These are phyloP conservation scores for Acropternis orthonyx DNA, from an alignment of 2,797 vertebrate species.

Conservation along the genomic window DNA sequence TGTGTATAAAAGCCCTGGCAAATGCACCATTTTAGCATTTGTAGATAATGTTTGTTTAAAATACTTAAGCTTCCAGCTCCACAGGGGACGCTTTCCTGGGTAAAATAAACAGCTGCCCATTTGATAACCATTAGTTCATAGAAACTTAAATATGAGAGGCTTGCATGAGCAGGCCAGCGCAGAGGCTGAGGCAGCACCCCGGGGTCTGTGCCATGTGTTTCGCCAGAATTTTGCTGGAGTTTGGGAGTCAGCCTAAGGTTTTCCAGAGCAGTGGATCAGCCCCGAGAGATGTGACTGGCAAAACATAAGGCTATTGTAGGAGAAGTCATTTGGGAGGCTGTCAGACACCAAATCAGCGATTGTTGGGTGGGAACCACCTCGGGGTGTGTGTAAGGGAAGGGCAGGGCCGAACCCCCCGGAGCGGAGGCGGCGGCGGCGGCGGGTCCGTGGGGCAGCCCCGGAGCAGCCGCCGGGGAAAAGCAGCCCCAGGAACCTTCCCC, in stretches of 20 bases:
- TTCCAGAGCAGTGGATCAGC: background rate
- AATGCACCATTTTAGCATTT: constrained; percentile 71
- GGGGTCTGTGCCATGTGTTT: background rate
- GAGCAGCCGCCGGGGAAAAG: too few relatives aligned
- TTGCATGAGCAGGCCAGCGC: background rate
- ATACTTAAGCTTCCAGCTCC: constrained; percentile 52
- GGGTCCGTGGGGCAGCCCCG: too few relatives aligned
- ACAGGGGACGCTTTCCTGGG: constrained; percentile 31
- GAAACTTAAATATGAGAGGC: constrained; percentile 9
- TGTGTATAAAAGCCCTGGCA: constrained; percentile 39
- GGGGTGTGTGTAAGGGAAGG: too few relatives aligned
- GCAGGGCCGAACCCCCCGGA: too few relatives aligned
- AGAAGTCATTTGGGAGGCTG: background rate
- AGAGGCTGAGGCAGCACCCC: fast-evolving
- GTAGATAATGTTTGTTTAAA: constrained; percentile 74
- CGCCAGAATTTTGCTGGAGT: background rate
- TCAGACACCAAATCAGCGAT: too few relatives aligned
- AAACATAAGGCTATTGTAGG: background rate
- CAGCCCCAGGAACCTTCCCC: too few relatives aligned
- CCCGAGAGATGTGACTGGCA: background rate
- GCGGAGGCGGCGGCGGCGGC: too few relatives aligned
- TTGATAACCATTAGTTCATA: constrained; percentile 48
- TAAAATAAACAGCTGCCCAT: constrained; percentile 71
- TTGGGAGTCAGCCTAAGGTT: background rate
- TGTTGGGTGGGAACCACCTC: too few relatives aligned